Base-by-base conservation (phyloP, 1,140 invertebrate species). In the Trachymyrmex septentrionalis region DNA sequence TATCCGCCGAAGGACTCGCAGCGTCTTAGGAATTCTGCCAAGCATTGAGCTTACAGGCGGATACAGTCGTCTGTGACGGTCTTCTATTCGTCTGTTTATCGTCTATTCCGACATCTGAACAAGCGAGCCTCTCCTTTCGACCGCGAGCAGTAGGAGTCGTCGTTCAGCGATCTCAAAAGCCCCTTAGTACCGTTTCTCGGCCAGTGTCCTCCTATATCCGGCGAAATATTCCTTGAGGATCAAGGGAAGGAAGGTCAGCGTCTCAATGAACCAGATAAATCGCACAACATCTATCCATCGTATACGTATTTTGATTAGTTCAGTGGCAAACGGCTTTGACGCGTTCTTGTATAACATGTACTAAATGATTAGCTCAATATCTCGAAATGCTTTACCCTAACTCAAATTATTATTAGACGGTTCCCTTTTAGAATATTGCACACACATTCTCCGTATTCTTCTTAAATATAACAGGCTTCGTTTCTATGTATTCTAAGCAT, bases 101-200 rank as follows among this genome's bases (percentile, higher is more conserved):
- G 89, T 92, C 89, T 91, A 88, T 90, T 92, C 87, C 86, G 88
- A 86, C 88, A 86, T 89, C 90, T 87, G 86, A 85, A 91, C 87
- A 88, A 87, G 81, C 87, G 27, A 38, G 12, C 69, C 87, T 87
- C 63, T 77, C 73, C 76, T 66, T 69, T 44, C 14, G 69, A 73
- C 59, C 89, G 69, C 80, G 53, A 86, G 34, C 61, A 72, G 75
- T 59, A n/a, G 21, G 67, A 90, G 75, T 85, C 86, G 48, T 81
- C 78, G 66, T 34, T 44, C 75, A 82, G 67, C 85, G 80, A 84
- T 75, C 86, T 91, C 88, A 91, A 93, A 93, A 61, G 91, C 91
- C 90, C 87, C 69, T 89, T 87, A 87, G 77, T 82, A 53, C 80
- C 30, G 24, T 69, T 57, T 44, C 71, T 63, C 24, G 63, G 53